A percentile compares a stretch with the other conserved stretches of the same genome.
Evolutionary conservation across 2,888 invertebrate species (phyloP).

Genomic region (Myopa testacea): DNA sequence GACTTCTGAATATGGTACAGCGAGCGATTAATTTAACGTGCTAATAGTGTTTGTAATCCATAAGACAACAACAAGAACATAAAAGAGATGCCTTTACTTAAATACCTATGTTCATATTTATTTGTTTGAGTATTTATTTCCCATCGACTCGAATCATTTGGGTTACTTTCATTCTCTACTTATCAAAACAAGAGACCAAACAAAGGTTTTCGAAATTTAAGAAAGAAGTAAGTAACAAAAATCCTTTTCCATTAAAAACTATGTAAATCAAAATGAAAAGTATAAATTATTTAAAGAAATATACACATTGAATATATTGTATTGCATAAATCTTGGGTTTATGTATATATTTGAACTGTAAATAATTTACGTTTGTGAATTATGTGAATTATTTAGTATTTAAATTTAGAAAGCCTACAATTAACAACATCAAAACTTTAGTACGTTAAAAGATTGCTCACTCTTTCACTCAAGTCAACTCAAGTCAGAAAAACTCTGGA

Average conservation of each 20-base stretch:
- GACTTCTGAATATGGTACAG: conserved; percentile 80
- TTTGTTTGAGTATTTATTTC: neutral
- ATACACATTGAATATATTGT: too few species aligned
- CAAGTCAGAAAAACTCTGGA: neutral
- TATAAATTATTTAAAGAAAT: too few species aligned
- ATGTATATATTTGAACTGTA: neutral
- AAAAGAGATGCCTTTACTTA: neutral
- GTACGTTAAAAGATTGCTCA: conserved; percentile 41
- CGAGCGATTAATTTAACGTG: conserved; percentile 77
- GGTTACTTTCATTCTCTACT: neutral
- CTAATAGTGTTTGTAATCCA: conserved; percentile 50
- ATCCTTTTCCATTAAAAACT: too few species aligned
- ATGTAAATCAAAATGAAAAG: too few species aligned
- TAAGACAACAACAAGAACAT: conserved; percentile 26
- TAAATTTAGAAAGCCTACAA: neutral
- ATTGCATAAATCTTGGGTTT: too few species aligned
- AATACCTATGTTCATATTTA: neutral
- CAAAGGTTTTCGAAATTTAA: neutral
- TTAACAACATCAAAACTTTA: conserved; percentile 19
- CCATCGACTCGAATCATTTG: neutral
- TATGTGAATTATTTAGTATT: neutral
- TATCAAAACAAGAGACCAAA: too few species aligned
- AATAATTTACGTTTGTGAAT: neutral
- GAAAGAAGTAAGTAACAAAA: neutral
- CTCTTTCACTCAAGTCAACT: neutral